A percentile compares a stretch with the other conserved stretches of the same genome.
These are phyloP conservation scores for Micromesistius poutassou DNA, from an alignment of 2,797 vertebrate species.

Conservation along the genomic window DNA sequence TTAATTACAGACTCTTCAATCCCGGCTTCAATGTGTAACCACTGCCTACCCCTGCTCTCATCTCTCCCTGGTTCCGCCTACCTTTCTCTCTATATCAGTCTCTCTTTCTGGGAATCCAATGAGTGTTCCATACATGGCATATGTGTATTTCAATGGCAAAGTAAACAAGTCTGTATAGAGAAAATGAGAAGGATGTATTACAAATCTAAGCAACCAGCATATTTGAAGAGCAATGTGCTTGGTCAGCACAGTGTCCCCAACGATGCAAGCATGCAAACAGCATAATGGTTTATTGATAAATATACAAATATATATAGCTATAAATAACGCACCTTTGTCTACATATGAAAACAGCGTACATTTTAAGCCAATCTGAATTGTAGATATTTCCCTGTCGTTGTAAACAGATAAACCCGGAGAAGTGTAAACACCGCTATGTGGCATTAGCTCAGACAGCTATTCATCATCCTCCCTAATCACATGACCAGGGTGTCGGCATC, in stretches of 20 bases:
- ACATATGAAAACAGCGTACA: too few relatives aligned
- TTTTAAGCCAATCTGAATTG: conserved; percentile 1
- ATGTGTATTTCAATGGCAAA: conserved; percentile 54
- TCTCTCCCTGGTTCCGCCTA: conserved; percentile 28
- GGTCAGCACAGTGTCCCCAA: conserved; percentile 66
- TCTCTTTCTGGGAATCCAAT: conserved; percentile 41
- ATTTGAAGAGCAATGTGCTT: conserved; percentile 66
- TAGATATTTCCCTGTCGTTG: not conserved
- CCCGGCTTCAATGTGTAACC: conserved; percentile 71
- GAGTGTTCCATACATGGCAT: conserved; percentile 49
- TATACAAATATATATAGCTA: too few relatives aligned
- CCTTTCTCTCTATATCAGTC: conserved; percentile 16
- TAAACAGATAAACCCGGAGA: conserved; percentile 42
- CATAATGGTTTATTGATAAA: conserved; percentile 63
- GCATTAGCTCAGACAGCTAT: conserved; percentile 48
- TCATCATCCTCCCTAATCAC: conserved; percentile 66
- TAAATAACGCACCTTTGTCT: too few relatives aligned
- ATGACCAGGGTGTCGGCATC: conserved; percentile 68
- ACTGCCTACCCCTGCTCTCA: conserved; percentile 22
- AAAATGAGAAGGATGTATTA: conserved; percentile 66
- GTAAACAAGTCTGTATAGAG: conserved; percentile 51
- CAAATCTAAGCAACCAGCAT: conserved; percentile 65
- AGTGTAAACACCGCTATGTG: conserved; percentile 53
- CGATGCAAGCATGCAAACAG: conserved; percentile 68
- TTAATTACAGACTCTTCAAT: conserved; percentile 75